Base-by-base conservation (phyloP, 1,140 invertebrate species). In the Euwallacea similis region DNA sequence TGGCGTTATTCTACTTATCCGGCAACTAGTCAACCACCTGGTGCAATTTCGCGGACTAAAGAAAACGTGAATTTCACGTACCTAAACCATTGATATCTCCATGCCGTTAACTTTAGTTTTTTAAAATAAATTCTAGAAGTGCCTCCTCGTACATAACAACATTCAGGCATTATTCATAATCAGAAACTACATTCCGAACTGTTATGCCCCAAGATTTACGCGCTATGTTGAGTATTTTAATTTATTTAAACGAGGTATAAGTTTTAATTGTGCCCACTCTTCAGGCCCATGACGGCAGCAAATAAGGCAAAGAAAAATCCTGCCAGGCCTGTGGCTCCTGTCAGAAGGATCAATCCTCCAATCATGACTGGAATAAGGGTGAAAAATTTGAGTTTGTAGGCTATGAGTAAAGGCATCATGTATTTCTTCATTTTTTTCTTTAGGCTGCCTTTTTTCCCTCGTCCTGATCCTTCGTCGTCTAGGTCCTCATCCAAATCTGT, bases 281-380 rank as follows among this genome's bases (percentile, higher is more conserved):
- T 82, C 7, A 81, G 67, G 58, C 81, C 86, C 67, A 89, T 83
- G 2, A 86, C 86, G 2, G 87, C 84, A 0, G 87, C 90, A 76
- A 94, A 94, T 2, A 94, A 81, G 1, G 92, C 90, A 79, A 93
- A 94, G 84, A 94, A 94, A 82, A 94, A 93, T 70, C 92, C 92
- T 11, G 90, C 92, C 44, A 93, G 81, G 7, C 90, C 88, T 6
- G 91, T 92, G 2, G 90, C 89, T 58, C 89, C 90, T 0, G 90
- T 87, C 16, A 94, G 80, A 7, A 94, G 82, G 0, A 91, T 83
- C 33, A 93, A 78, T 9, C 89, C 91, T 16, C 90, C 89, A 73
- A 93, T 84, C 75, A 94, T 79, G 0, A 91, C 84, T 2, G 92
- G 92, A 15, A 93, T 86, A 47, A 94, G 79, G 2, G 90, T 88